These are phyloP conservation scores for Liposcelis brunnea DNA, from an alignment of 2,888 invertebrate species.

Conservation along the genomic window DNA sequence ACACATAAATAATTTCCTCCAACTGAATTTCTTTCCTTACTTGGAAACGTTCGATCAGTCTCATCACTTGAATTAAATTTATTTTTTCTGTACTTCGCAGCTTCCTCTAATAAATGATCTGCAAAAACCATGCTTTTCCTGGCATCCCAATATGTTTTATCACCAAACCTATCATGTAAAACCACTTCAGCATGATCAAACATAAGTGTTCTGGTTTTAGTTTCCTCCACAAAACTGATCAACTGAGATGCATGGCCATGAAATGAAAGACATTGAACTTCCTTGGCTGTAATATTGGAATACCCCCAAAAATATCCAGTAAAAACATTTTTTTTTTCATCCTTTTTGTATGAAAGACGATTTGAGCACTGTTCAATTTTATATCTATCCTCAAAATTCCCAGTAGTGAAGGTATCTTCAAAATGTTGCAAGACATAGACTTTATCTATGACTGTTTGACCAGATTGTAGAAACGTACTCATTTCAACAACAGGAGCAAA, in stretches of 20 bases:
- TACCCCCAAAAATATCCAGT: constrained; percentile 53
- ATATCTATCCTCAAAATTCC: constrained; percentile 69
- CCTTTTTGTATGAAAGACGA: constrained; percentile 18
- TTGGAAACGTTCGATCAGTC: constrained; percentile 37
- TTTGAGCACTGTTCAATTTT: constrained; percentile 37
- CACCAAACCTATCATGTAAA: constrained; percentile 75
- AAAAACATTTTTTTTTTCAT: constrained; percentile 18
- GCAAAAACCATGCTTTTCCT: constrained; percentile 85
- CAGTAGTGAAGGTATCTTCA: constrained; percentile 65
- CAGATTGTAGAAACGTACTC: constrained; percentile 43
- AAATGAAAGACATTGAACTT: constrained; percentile 60
- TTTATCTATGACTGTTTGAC: constrained; percentile 41
- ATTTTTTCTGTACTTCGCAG: constrained; percentile 42
- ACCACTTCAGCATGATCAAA: constrained; percentile 71
- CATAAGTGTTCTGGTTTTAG: constrained; percentile 37
- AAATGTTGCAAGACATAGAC: constrained; percentile 72
- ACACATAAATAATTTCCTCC: constrained; percentile 63
- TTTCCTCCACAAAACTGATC: constrained; percentile 37
- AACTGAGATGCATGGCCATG: constrained; percentile 59
- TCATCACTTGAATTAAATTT: constrained; percentile 45
- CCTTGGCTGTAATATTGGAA: constrained; percentile 42
- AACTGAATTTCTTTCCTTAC: constrained; percentile 41
- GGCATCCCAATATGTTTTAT: constrained; percentile 64
- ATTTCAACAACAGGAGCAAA: constrained; percentile 81
- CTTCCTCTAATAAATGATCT: constrained; percentile 42